Evolutionary conservation across 2,888 invertebrate genomes (phyloP).

Genomic region (Oxyscelio sp.): DNA sequence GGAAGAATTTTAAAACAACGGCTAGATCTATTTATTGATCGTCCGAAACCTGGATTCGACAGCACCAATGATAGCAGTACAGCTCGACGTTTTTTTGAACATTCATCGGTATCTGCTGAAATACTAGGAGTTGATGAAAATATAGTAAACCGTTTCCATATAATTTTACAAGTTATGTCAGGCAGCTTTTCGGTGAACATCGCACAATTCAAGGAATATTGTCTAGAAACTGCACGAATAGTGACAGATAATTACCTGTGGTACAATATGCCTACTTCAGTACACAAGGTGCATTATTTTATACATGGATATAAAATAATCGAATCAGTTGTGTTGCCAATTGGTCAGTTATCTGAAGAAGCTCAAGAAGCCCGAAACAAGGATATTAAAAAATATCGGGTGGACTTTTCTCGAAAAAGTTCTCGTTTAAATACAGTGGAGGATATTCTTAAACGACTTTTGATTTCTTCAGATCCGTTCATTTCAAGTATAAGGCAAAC

Average conservation of each 20-base stretch:
- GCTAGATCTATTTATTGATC: constrained; percentile 23
- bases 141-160: constrained; percentile 3
- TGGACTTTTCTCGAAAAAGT: constrained; percentile 5
- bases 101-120: constrained; percentile 28
- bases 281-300: constrained; percentile 33
- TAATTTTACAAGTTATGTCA: constrained; percentile 21
- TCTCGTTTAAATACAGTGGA: constrained; percentile 23
- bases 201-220: constrained; percentile 4
- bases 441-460: constrained; percentile 27
- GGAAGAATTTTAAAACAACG: constrained; percentile 25
- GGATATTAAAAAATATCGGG: constrained; percentile 17
- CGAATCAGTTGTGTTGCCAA: constrained; percentile 9
- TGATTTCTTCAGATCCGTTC: constrained; percentile 38
- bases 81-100: no score
- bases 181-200: background rate
- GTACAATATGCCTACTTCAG: constrained; percentile 22
- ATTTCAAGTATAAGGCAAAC: constrained; percentile 36
- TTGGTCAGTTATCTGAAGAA: constrained; percentile 30
- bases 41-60: constrained; percentile 41
- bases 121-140: constrained; percentile 13
- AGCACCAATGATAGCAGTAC: constrained; percentile 37
- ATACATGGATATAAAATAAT: constrained; percentile 24
- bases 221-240: background rate
- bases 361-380: constrained; percentile 17
- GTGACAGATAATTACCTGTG: constrained; percentile 22